Evolutionary conservation across 2,113 vertebrate genomes (phyloP).

Genomic region (Axis porcinus): DNA sequence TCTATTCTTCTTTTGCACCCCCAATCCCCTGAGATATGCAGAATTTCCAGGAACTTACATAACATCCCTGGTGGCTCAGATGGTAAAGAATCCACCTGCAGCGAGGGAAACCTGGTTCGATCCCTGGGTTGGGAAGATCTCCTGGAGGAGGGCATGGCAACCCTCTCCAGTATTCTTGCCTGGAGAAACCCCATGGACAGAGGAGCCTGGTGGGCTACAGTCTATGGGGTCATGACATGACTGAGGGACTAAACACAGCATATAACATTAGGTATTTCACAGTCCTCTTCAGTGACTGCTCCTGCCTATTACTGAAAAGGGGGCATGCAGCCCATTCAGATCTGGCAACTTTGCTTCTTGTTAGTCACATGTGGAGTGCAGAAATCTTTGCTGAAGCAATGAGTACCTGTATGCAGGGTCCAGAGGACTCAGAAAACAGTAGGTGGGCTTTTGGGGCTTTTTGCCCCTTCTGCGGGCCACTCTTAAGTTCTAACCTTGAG

Average conservation of each 20-base stretch:
- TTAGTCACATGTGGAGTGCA: not conserved
- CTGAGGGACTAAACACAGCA: not conserved
- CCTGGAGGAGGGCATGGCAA: not conserved
- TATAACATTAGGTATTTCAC: not conserved
- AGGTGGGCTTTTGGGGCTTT: not conserved
- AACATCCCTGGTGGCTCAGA: not conserved
- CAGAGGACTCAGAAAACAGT: not conserved
- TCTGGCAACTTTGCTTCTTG: not conserved
- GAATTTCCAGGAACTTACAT: not conserved
- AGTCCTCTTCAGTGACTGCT: not conserved
- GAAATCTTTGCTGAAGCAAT: not conserved
- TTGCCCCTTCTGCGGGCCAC: not conserved
- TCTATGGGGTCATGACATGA: not conserved
- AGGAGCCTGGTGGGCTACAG: not conserved
- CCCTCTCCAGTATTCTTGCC: not conserved
- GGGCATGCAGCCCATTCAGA: not conserved
- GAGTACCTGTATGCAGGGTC: not conserved
- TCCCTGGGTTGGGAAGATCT: not conserved
- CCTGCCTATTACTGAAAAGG: not conserved
- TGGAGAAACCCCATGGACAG: not conserved
- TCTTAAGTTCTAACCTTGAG: not conserved
- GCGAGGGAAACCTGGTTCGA: not conserved
- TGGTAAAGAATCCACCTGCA: not conserved
- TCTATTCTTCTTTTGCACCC: not conserved
- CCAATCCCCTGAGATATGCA: not conserved